Evolutionary conservation across 2,888 invertebrate genomes (phyloP), one percentile per base, ranked within the genome.

Genomic region (Cynaeus angustus): DNA sequence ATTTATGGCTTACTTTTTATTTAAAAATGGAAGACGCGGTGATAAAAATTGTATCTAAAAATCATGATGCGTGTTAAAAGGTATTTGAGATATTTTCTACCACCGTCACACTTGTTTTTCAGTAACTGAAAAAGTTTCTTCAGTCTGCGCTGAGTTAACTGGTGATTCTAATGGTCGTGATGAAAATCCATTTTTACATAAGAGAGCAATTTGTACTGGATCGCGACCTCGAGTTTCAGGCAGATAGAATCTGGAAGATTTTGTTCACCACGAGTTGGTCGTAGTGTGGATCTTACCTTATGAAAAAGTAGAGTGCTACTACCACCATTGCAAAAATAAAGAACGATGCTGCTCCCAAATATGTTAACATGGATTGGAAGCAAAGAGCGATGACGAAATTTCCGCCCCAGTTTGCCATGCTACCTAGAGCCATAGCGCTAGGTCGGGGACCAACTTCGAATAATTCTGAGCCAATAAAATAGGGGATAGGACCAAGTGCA

Each of bases 401-500:
- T 46, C 94, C 94, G 0, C 89, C 88, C 96, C 97, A 97, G 83
- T 96, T 97, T 70, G 91, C 89, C 78, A 95, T 89, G 71, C 94
- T 94, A 43, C 95, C 96, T 83, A 95, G 87, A 50, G 95, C 91
- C 94, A 96, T 95, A 58, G 94, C 95, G 13, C 91, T 91, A 0
- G 94, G 90, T n/a, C 95, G 89, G 0, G 95, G 94, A 0, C 92
- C 92, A 69, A 94, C 92, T 80, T 94, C 94, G 81, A 96, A 95
- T 61, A 96, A 83, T 86, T 96, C 96, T 85, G 94, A 91, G 12
- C 93, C 95, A 75, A 95, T 92, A 81, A 95, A 95, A 83, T 92
- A 95, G 0, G 95, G 94, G 79, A 95, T 93, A 0, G 95, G 95
- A 0, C 96, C 96, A 33, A 96, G 87, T 0, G 95, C 96, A 67